phyloP scores from a whole-genome alignment of 2,113 vertebrate genomes.

The Platysteira castanea region DNA sequence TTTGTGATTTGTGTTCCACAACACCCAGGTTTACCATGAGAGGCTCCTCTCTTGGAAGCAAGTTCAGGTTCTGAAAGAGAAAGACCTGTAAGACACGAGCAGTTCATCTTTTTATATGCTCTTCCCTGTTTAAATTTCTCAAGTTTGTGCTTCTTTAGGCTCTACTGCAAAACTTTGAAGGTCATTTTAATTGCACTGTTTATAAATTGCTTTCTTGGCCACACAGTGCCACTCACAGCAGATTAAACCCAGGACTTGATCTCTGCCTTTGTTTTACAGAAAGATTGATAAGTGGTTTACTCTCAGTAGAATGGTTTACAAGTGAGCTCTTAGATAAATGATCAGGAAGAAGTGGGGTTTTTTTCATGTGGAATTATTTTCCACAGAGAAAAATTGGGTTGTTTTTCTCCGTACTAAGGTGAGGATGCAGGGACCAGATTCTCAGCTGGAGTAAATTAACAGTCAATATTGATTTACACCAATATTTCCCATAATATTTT shows the following conservation, averaged over 20 bases:
- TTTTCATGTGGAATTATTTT: background rate
- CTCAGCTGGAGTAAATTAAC: background rate
- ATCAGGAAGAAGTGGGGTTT: background rate
- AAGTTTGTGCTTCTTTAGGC: background rate
- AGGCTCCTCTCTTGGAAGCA: background rate
- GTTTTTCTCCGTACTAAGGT: background rate
- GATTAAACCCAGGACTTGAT: background rate
- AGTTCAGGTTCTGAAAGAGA: background rate
- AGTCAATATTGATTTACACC: background rate
- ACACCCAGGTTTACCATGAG: no score
- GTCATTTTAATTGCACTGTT: background rate
- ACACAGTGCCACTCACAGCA: background rate
- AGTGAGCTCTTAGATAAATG: background rate
- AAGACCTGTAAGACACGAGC: accelerated
- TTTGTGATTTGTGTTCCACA: no score
- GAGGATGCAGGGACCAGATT: background rate
- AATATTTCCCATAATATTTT: background rate
- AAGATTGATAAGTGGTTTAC: background rate
- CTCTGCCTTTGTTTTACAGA: background rate
- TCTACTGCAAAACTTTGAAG: background rate
- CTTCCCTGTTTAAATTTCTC: background rate
- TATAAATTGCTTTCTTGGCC: conserved; percentile 28
- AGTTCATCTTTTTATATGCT: background rate
- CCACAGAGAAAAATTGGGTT: background rate
- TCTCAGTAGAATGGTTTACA: background rate